Evolutionary conservation across 1,140 invertebrate species (phyloP).

Genomic region (Panagrolaimus sp.): DNA sequence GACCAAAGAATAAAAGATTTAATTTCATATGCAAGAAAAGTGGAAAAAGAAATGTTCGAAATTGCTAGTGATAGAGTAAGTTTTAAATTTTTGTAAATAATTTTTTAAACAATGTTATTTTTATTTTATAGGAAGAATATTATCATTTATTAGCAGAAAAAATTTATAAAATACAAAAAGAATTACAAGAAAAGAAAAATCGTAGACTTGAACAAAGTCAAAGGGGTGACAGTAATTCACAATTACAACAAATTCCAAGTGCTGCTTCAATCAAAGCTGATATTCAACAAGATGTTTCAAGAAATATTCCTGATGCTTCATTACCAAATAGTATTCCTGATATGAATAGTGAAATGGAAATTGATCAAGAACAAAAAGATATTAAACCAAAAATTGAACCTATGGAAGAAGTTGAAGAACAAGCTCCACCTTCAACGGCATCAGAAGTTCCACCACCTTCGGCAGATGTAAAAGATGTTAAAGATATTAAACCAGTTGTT

Average conservation of each 20-base stretch:
- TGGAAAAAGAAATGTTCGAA: conserved; percentile 98
- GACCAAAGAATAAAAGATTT: conserved; percentile 93
- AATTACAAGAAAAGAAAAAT: conserved; percentile 68
- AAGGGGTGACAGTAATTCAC: too few relatives aligned
- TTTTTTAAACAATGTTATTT: too few relatives aligned
- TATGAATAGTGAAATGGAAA: too few relatives aligned
- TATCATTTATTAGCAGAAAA: conserved; percentile 91
- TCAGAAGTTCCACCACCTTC: conserved; percentile 14
- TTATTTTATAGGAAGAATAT: conserved; percentile 79
- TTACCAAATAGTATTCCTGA: neutral
- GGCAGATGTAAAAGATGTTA: neutral
- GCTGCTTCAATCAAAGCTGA: too few relatives aligned
- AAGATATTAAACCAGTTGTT: neutral
- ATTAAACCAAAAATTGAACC: neutral
- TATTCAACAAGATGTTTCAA: too few relatives aligned
- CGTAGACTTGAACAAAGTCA: neutral
- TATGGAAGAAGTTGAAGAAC: neutral
- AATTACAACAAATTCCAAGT: too few relatives aligned
- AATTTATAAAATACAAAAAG: conserved; percentile 98
- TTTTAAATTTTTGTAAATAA: too few relatives aligned
- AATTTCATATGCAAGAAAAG: conserved; percentile 91
- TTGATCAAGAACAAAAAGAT: neutral
- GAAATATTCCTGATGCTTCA: too few relatives aligned
- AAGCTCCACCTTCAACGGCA: neutral
- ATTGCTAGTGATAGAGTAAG: conserved; percentile 90